Percentiles rank a stretch among this genome's conserved stretches.
phyloP scores from a whole-genome alignment of 2,797 vertebrate species.

The Acipenser oxyrinchus region DNA sequence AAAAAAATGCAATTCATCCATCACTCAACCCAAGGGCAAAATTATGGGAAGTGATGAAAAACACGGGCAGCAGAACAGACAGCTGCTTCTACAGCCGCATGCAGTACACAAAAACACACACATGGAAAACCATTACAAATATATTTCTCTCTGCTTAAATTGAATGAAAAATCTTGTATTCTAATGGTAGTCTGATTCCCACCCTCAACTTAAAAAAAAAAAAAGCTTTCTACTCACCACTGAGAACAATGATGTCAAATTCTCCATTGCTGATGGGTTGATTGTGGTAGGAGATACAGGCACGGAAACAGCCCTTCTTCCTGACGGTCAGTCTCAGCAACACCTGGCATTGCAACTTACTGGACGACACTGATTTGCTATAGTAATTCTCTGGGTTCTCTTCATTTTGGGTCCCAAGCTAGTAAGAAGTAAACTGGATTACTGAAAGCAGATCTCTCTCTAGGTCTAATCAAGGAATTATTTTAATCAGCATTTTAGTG shows the following conservation, averaged over 20 bases:
- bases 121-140: too few species aligned
- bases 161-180: background rate
- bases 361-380: slow-evolving; percentile 78
- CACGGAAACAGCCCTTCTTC: slow-evolving; percentile 84
- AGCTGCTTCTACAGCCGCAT: too few species aligned
- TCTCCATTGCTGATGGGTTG: slow-evolving; percentile 93
- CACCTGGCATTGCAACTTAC: slow-evolving; percentile 83
- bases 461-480: too few species aligned
- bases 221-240: slow-evolving; percentile 66
- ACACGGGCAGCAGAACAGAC: too few species aligned
- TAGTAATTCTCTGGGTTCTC: slow-evolving; percentile 71
- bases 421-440: slow-evolving; percentile 17
- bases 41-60: background rate
- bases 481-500: too few species aligned
- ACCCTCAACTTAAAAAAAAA: background rate
- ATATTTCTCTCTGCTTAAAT: too few species aligned
- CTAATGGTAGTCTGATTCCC: background rate
- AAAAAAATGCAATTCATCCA: background rate
- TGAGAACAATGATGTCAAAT: slow-evolving; percentile 97
- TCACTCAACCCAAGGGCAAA: background rate
- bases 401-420: slow-evolving; percentile 86
- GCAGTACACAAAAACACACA: too few species aligned
- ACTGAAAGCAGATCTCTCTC: too few species aligned
- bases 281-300: slow-evolving; percentile 83
- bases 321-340: slow-evolving; percentile 78